phyloP scores from a whole-genome alignment of 2,888 invertebrate species.

The Drosophila peninsularis region DNA sequence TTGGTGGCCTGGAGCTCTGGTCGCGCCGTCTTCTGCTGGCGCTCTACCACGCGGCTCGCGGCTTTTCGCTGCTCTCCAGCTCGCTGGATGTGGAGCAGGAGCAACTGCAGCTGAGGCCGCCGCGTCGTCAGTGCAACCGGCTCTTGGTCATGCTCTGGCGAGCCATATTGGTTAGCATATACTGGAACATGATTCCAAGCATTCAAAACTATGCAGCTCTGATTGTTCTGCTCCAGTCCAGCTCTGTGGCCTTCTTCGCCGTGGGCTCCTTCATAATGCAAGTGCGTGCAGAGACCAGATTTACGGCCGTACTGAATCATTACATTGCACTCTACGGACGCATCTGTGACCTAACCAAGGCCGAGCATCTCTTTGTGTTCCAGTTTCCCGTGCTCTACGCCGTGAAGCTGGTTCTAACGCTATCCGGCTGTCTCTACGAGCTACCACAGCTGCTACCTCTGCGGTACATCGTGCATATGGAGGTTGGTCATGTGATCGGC shows the following conservation, averaged over 20 bases:
- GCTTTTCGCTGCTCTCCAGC: slow-evolving; percentile 62
- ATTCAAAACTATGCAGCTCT: slow-evolving; percentile 51
- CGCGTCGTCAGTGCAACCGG: slow-evolving; percentile 39
- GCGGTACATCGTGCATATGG: neutral
- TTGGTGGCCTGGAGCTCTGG: slow-evolving; percentile 40
- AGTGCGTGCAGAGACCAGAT: slow-evolving; percentile 41
- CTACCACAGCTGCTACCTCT: slow-evolving; percentile 49
- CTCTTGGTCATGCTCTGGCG: slow-evolving; percentile 54
- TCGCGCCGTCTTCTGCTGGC: slow-evolving; percentile 53
- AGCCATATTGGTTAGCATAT: slow-evolving; percentile 47
- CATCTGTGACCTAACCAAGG: slow-evolving; percentile 43
- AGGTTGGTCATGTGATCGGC: neutral
- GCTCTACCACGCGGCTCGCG: slow-evolving; percentile 59
- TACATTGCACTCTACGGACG: slow-evolving; percentile 58
- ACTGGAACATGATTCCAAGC: slow-evolving; percentile 49
- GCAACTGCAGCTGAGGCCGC: slow-evolving; percentile 38
- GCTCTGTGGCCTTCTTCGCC: slow-evolving; percentile 67
- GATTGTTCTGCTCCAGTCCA: slow-evolving; percentile 57
- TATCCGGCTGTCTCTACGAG: slow-evolving; percentile 66
- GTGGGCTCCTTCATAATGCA: slow-evolving; percentile 63
- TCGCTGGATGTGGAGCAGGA: slow-evolving; percentile 27
- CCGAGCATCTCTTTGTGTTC: slow-evolving; percentile 41
- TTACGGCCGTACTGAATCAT: slow-evolving; percentile 62
- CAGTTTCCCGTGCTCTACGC: slow-evolving; percentile 57
- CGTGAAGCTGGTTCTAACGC: slow-evolving; percentile 61